A percentile compares a stretch with the other conserved stretches of the same genome.
phyloP scores from a whole-genome alignment of 2,797 vertebrate genomes.

The Darevskia mixta region DNA sequence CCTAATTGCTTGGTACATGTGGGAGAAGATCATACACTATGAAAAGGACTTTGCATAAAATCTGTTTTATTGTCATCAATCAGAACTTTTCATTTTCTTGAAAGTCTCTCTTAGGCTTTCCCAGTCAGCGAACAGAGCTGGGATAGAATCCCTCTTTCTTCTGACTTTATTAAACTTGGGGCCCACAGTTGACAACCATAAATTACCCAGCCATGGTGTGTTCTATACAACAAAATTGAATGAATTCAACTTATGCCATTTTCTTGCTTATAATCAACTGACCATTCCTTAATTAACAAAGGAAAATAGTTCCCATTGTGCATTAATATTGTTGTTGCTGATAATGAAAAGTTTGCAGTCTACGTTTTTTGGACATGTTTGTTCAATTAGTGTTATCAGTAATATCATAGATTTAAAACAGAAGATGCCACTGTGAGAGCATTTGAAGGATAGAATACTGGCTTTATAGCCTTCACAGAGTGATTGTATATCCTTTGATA shows the following conservation, averaged over 20 bases:
- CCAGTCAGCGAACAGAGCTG: slow-evolving; percentile 6
- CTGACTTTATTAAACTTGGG: slow-evolving; percentile 45
- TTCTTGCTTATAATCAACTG: slow-evolving; percentile 30
- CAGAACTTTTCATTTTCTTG: slow-evolving; percentile 8
- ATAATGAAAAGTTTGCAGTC: neutral
- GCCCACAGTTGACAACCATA: slow-evolving; percentile 31
- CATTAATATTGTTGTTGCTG: neutral
- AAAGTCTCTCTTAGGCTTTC: slow-evolving; percentile 16
- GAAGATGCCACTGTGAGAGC: neutral
- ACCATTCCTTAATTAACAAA: slow-evolving; percentile 16
- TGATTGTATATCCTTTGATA: slow-evolving; percentile 2
- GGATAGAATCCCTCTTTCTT: slow-evolving; percentile 39
- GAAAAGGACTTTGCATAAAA: neutral
- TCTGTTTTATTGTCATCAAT: slow-evolving; percentile 1
- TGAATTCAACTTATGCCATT: slow-evolving; percentile 25
- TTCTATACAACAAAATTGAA: slow-evolving; percentile 18
- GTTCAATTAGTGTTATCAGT: neutral
- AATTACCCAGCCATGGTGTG: slow-evolving; percentile 22
- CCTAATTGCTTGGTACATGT: neutral
- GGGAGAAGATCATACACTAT: neutral
- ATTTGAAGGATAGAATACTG: slow-evolving; percentile 53
- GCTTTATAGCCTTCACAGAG: neutral
- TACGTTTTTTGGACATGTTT: slow-evolving; percentile 7
- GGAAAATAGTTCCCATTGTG: slow-evolving; percentile 19
- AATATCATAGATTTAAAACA: slow-evolving; percentile 18